Evolutionary conservation across 2,888 invertebrate species (phyloP), one percentile per base, ranked within the genome.

Genomic region (Periphyllus acericola): DNA sequence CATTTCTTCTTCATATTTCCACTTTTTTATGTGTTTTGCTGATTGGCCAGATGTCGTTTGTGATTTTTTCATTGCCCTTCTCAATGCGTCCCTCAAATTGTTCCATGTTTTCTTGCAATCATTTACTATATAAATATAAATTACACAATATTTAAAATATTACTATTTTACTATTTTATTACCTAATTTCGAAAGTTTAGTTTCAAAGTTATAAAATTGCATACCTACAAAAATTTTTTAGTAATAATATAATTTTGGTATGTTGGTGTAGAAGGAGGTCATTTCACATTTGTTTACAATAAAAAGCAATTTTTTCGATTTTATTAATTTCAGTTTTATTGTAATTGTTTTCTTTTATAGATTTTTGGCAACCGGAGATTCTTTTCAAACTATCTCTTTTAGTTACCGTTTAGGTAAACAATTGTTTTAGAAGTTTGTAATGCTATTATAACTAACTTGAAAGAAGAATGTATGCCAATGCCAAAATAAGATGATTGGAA

Each of bases 401-500:
- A n/a, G n/a, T n/a, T n/a, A n/a, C n/a, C n/a, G n/a, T n/a, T n/a
- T n/a, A n/a, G n/a, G n/a, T n/a, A n/a, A n/a, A n/a, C n/a, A n/a
- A n/a, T n/a, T n/a, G n/a, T n/a, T n/a, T n/a, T n/a, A n/a, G n/a
- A n/a, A n/a, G n/a, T n/a, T n/a, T n/a, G 78, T 36, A 29, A 55
- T 36, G 78, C 52, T 78, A 78, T 78, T 17, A 29, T 75, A 75
- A 11, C 6, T 14, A 40, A 75, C 5, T 36, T 75, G 36, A 29
- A 29, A 75, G 36, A n/a, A 75, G 40, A 75, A 75, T n/a, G 25
- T 36, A 68, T 87, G 68, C 87, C 87, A 34, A 19, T 21, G 9
- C 80, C 79, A n/a, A 87, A 66, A n/a, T 29, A 80, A 79, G 52
- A 72, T 36, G 72, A 71, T 66, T 87, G 66, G 72, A n/a, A 71